A percentile compares a stretch with the other conserved stretches of the same genome.
phyloP scores from a whole-genome alignment of 2,113 vertebrate genomes.

The Mus pahari region DNA sequence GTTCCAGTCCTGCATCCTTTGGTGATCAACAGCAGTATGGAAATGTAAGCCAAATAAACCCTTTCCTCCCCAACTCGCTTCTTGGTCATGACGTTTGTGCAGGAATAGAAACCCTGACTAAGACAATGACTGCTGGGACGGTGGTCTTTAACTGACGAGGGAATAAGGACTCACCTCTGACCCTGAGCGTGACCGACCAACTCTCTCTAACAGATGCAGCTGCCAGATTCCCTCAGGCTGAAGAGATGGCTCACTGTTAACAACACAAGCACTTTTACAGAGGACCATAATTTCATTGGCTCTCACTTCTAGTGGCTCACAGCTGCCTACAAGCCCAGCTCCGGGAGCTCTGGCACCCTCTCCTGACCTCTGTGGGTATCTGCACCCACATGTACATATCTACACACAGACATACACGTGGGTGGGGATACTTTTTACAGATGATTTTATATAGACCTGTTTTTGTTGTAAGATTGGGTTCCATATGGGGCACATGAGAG shows the following conservation, averaged over 20 bases:
- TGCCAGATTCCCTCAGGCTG: too few species aligned
- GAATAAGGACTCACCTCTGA: not conserved
- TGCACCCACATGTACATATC: not conserved
- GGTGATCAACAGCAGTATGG: too few species aligned
- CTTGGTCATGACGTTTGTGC: too few species aligned
- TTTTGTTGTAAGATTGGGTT: not conserved
- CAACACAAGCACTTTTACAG: not conserved
- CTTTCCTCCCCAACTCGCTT: too few species aligned
- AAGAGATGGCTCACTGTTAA: not conserved
- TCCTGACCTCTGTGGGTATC: not conserved
- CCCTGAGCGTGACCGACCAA: not conserved
- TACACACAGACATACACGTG: not conserved
- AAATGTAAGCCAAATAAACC: too few species aligned
- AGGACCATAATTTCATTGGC: not conserved
- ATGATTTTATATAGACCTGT: not conserved
- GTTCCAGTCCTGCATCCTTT: too few species aligned
- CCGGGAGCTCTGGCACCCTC: not conserved
- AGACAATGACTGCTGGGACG: too few species aligned
- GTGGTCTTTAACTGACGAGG: not conserved
- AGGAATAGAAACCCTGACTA: too few species aligned
- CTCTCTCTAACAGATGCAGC: rapidly evolving
- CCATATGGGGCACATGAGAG: not conserved
- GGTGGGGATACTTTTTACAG: not conserved
- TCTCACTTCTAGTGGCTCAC: not conserved
- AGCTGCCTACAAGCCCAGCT: not conserved